These are phyloP conservation scores for Hippocampus guttulatus DNA, from an alignment of 2,113 vertebrate species.

Conservation along the genomic window DNA sequence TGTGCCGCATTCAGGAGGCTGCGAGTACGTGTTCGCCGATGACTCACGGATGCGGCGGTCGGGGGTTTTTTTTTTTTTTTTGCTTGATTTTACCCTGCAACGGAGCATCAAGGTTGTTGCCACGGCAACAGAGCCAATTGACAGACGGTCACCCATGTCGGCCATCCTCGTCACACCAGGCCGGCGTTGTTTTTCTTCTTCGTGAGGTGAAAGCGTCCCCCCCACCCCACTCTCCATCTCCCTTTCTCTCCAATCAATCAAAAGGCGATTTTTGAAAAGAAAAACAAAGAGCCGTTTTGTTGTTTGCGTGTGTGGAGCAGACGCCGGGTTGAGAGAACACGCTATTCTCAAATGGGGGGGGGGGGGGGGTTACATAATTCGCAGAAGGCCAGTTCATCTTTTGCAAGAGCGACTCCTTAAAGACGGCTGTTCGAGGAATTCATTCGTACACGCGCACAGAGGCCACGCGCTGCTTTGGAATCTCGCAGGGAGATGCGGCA, in stretches of 20 bases:
- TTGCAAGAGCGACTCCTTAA: slow-evolving; percentile 31
- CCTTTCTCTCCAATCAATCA: background rate
- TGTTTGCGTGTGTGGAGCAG: slow-evolving; percentile 15
- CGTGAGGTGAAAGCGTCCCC: slow-evolving; percentile 38
- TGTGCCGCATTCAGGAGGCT: background rate
- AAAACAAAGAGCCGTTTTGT: slow-evolving; percentile 5
- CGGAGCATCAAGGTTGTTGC: slow-evolving; percentile 63
- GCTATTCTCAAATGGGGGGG: slow-evolving; percentile 39
- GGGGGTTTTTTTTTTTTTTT: slow-evolving; percentile 18
- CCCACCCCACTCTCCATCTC: background rate
- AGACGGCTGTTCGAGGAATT: slow-evolving; percentile 51
- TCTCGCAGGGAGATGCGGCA: slow-evolving; percentile 15
- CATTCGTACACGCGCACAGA: slow-evolving; percentile 40
- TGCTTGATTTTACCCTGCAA: slow-evolving; percentile 44
- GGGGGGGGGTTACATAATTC: slow-evolving; percentile 42
- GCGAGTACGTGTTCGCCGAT: slow-evolving; percentile 51
- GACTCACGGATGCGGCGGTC: slow-evolving; percentile 57
- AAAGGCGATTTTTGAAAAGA: slow-evolving; percentile 3
- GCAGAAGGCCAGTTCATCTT: slow-evolving; percentile 21
- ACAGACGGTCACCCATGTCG: slow-evolving; percentile 50
- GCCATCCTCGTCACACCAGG: slow-evolving; percentile 30
- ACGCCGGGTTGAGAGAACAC: slow-evolving; percentile 37
- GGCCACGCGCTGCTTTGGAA: slow-evolving; percentile 51
- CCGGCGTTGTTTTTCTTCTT: slow-evolving; percentile 40
- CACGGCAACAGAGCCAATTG: slow-evolving; percentile 54